Base-by-base conservation (phyloP, 2,797 vertebrate genomes). In the Crocidura indochinensis region DNA sequence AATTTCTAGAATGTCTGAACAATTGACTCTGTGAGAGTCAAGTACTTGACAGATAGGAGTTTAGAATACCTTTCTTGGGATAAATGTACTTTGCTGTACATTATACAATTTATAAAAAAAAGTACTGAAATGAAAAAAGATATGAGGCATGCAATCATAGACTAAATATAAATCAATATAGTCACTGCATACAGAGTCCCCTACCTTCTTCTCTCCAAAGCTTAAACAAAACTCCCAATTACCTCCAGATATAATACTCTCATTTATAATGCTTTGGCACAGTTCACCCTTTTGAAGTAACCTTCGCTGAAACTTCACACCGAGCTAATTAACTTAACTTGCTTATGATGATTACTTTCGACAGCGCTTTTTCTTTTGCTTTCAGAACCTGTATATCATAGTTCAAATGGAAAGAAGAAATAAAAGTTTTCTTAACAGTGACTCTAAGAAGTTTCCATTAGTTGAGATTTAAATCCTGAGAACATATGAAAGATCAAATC, bases 281-380 rank as follows among this genome's bases (percentile, higher is more conserved):
- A 29, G 73, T 47, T 73, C 38, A 56, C 10, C 19, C 19, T 72
- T 92, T 51, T 64, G 56, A 92, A 87, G 68, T 77, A 84, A 87
- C 46, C 17, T 84, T 90, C 84, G 88, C 44, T 84, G 67, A 89
- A 87, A 84, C 56, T 68, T 84, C 65, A 60, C 51, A 69, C 74
- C 81, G 65, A 87, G 69, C 12, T 87, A 91, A 91, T 92, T 79
- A 73, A 15, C 29, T 88, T 72, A 80, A 89, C 19, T 91, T 90
- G 53, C 62, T 82, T 68, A 15, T 64, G 26, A 14, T 77, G 38
- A 87, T 92, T 77, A 81, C 60, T 87, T 73, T 65, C 69, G 78
- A 84, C 15, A 51, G 17, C 15, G 44, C 64, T 86, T 53, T 46
- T 87, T 83, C 24, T 65, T 86, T 67, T 67, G 15, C 17, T 84